Base-by-base conservation (phyloP, 2,113 vertebrate genomes). In the Dissostichus mawsoni region DNA sequence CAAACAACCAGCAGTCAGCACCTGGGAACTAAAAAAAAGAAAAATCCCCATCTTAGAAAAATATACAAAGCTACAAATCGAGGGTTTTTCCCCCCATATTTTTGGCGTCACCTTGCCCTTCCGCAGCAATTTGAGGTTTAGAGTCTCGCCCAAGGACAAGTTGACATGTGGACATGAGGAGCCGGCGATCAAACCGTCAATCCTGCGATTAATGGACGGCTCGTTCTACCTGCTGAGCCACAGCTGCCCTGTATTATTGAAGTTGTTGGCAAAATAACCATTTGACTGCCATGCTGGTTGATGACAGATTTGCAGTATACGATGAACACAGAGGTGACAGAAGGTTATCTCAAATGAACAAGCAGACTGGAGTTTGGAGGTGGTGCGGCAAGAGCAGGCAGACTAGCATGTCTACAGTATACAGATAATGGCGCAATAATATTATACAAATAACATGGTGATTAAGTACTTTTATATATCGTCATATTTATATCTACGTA, bases 111-210 rank as follows among this genome's bases (percentile, higher is more conserved):
- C 33, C 23, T 33, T 47, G 33, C 18, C 50, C 64, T 66, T 50
- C 47, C 14, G 29, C 64, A 18, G 33, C 14, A 44, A 53, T 55
- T 74, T 53, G 14, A 64, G 23, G 17, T 75, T 65, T 14, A 33
- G 61, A 55, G 48, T 53, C 50, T 55, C 1, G 20, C 48, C 5
- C 58, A 70, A 78, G 66, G 76, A 69, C 66, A 33, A 16, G 29
- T 62, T 33, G 57, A 52, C 36, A 5, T 33, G 33, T 44, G 29
- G 20, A 55, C 23, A 16, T 14, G 36, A 36, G 36, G 50, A 55
- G 50, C 23, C 10, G 25, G 12, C 18, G 47, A 62, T 45, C 11
- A 36, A 69, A 48, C 50, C 41, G 56, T 62, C 11, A 44, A 12
- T 74, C 17, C 20, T 52, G 47, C 2, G 1, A 41, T 44, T 58